Base-by-base conservation (phyloP, 2,888 invertebrate genomes). In the Trachelus iudaicus region DNA sequence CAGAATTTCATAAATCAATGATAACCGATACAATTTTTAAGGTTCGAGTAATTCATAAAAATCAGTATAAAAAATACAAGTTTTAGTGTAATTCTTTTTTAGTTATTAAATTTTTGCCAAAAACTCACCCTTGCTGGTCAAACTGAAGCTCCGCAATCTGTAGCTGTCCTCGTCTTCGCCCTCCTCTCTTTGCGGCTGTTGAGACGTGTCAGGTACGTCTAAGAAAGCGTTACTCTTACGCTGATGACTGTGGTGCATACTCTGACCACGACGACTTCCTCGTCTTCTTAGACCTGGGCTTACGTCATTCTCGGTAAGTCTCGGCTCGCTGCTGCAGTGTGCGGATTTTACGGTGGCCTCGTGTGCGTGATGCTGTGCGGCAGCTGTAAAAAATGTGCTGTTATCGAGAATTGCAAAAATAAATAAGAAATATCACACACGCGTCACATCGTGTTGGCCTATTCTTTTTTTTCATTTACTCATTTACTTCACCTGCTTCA, bases 91-190 rank as follows among this genome's bases (percentile, higher is more conserved):
- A 37, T 37, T 35, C 3, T 35, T 35, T 35, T 12, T 35, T 12
- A 12, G 3, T 37, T 13, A 4, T 13, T 1, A 12, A 1, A 15
- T 4, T 1, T 13, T 6, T 6, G 15, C 0, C 13, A 40, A 40
- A 40, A 69, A 80, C 94, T 94, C 94, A 95, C 97, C 97, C 94
- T 98, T 98, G 87, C 96, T 95, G 87, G 98, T 96, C 92, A 96
- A 96, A 92, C 97, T 97, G 93, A 99, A 99, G 85, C 97, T 97
- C 87, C 98, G 94, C 87, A 98, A 94, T 83, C 98, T 94, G 92
- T 98, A 97, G 82, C 96, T 96, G 92, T 97, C 97, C 88, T 97
- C 97, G 87, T 97, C 97, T 77, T 95, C 95, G 82, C 94, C 94
- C 35, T 94, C 93, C 91, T 97, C 97, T 87, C 97, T 96, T 87